phyloP scores from a whole-genome alignment of 1,140 invertebrate species.

The Caenorhabditis elegans region WBcel235 BX284606.5:15850001-15850500 shows the following conservation, averaged over 20 bases:
- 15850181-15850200: constrained; percentile 30
- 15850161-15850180: constrained; percentile 46
- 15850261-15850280: constrained; percentile 48
- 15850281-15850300: constrained; percentile 45
- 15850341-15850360: too few species aligned
- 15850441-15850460: too few species aligned
- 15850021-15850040: constrained; percentile 33
- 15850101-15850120: too few species aligned
- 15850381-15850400: too few species aligned
- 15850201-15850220: constrained; percentile 10
- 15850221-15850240: constrained; percentile 34
- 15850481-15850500: too few species aligned
- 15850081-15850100: background rate
- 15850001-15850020: constrained; percentile 10
- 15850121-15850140: background rate
- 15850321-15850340: too few species aligned
- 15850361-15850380: too few species aligned
- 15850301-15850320: too few species aligned
- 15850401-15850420: too few species aligned
- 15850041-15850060: constrained; percentile 40
- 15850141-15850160: background rate
- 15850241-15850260: constrained; percentile 35
- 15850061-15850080: constrained; percentile 39
- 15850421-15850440: too few species aligned
- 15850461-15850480: too few species aligned